Percentiles rank a stretch among this genome's conserved stretches.
Evolutionary conservation across 1,140 invertebrate species (phyloP).

Genomic region (Ceratoteleas bidentatus): DNA sequence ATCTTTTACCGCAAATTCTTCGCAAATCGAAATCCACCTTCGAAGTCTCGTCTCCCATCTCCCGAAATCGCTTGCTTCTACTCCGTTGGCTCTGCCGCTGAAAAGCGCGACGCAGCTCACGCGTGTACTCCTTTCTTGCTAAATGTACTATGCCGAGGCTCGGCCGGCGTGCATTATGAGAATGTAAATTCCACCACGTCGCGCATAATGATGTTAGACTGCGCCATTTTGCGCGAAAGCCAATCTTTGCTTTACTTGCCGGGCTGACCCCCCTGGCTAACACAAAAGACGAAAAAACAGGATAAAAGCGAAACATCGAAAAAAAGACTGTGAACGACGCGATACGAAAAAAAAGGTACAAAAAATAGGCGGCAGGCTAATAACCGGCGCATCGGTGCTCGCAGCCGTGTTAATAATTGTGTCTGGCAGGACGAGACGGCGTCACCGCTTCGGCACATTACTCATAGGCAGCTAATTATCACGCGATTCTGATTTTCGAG

Average conservation of each 20-base stretch:
- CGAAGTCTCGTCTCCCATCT: too few relatives aligned
- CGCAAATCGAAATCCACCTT: too few relatives aligned
- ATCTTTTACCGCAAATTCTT: too few relatives aligned
- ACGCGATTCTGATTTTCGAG: conserved; percentile 31
- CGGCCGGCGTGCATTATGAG: conserved; percentile 42
- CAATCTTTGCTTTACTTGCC: conserved; percentile 48
- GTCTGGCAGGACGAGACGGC: conserved; percentile 34
- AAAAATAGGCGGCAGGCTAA: too few relatives aligned
- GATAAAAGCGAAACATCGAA: conserved; percentile 2
- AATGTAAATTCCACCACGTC: conserved; percentile 60
- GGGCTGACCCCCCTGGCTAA: conserved; percentile 51
- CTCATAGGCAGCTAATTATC: conserved; percentile 48
- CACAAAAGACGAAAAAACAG: conserved; percentile 30
- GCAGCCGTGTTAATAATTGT: conserved; percentile 60
- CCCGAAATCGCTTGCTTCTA: conserved; percentile 36
- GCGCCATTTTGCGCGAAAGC: conserved; percentile 63
- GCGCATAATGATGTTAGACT: conserved; percentile 63
- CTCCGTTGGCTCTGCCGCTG: conserved; percentile 38
- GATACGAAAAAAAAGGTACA: too few relatives aligned
- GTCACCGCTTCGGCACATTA: conserved; percentile 25
- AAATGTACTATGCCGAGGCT: conserved; percentile 5
- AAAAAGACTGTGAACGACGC: too few relatives aligned
- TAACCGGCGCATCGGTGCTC: conserved; percentile 28
- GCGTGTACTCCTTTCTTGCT: conserved; percentile 36
- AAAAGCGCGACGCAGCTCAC: conserved; percentile 29